These are phyloP conservation scores for Micronycteris hirsuta DNA, from an alignment of 2,113 vertebrate genomes.

Conservation along the genomic window DNA sequence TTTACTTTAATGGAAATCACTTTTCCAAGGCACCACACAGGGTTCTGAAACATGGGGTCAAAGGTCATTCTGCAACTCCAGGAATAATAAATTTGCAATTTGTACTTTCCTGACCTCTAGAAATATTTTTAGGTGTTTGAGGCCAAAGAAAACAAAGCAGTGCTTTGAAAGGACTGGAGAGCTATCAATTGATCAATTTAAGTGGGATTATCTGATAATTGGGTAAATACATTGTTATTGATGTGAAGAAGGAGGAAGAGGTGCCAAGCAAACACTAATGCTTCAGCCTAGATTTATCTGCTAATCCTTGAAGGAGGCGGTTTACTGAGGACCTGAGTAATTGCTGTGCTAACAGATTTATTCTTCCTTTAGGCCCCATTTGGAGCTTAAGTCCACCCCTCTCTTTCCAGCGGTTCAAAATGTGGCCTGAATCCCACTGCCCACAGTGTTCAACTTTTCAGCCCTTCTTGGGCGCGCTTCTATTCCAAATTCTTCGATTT, in stretches of 20 bases:
- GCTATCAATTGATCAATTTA: conserved; percentile 47
- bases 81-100: conserved; percentile 64
- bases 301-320: conserved; percentile 63
- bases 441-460: not conserved
- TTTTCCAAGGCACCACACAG: conserved; percentile 38
- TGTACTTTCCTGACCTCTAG: conserved; percentile 50
- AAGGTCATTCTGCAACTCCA: conserved; percentile 46
- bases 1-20: conserved; percentile 62
- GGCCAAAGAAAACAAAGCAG: conserved; percentile 30
- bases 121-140: conserved; percentile 52
- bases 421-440: not conserved
- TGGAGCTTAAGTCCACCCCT: conserved; percentile 50
- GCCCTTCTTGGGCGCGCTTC: not conserved
- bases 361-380: conserved; percentile 41
- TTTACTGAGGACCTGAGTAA: conserved; percentile 66
- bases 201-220: conserved; percentile 61
- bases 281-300: conserved; percentile 55
- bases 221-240: conserved; percentile 56
- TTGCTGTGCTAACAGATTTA: conserved; percentile 69
- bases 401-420: not conserved
- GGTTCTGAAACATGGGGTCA: conserved; percentile 32
- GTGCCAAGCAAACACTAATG: conserved; percentile 52
- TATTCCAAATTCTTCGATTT: conserved; percentile 42
- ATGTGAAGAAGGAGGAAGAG: conserved; percentile 55
- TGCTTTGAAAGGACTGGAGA: not conserved